Evolutionary conservation across 2,113 vertebrate species (phyloP), one percentile per base, ranked within the genome.

Genomic region (Anolis carolinensis): DNA sequence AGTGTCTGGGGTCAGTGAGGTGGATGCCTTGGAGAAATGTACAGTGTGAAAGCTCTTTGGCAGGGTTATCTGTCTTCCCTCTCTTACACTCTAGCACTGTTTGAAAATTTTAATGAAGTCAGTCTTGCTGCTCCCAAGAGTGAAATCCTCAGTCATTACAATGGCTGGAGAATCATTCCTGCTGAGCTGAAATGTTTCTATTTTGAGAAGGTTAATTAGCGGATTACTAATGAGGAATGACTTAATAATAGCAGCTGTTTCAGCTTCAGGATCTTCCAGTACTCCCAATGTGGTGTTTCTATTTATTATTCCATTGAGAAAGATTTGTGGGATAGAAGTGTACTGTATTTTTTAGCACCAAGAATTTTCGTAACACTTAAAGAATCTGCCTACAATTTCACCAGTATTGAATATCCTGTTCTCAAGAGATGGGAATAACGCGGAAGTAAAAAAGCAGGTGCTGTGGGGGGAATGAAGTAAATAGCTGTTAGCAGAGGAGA

Each of bases 151-250:
- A 32, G 44, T 67, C 44, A 34, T 59, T 90, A 83, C 76, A 86
- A 39, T 83, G 91, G 78, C 59, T 85, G 55, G 4, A 83, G 3
- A 16, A 50, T 86, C 20, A 52, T 88, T 89, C 83, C 50, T 1
- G 0, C 50, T 87, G 77, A 82, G 83, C 80, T 59, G 52, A 27
- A 83, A 73, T 83, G 75, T 87, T 87, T 73, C 75, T 83, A 44
- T 78, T 79, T 79, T 79, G n/a, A 87, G 67, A 73, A 72, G 39
- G 67, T 63, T 87, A 87, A 87, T 87, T 87, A 79, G 81, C 67
- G 39, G 63, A 87, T 62, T 62, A 71, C 73, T 83, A 62, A 77
- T 82, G 50, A 83, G 86, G 72, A 83, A 32, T 79, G 75, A 83
- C 74, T 87, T 73, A 63, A 87, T 83, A 79, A 83, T 63, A 83